These are phyloP conservation scores for Drosophila setifemur DNA, from an alignment of 1,140 invertebrate species.

Conservation along the genomic window DNA sequence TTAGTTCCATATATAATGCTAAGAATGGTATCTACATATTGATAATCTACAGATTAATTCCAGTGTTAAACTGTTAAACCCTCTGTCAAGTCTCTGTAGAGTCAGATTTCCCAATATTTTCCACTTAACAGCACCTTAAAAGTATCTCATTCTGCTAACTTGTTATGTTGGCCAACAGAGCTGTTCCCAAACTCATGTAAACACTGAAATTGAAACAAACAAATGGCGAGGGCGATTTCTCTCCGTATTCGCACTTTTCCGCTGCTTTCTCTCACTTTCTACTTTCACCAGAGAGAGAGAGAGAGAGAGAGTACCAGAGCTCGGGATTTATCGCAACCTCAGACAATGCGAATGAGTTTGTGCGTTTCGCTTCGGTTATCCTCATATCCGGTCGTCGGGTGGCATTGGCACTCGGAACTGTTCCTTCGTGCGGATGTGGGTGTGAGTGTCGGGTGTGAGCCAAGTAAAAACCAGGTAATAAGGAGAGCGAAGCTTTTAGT, in stretches of 20 bases:
- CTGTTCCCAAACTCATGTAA: not conserved
- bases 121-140: not conserved
- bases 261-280: not conserved
- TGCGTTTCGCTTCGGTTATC: slow-evolving; percentile 42
- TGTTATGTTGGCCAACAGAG: not conserved
- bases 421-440: slow-evolving; percentile 3
- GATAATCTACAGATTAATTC: no score
- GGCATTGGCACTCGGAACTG: slow-evolving; percentile 17
- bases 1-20: no score
- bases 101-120: not conserved
- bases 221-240: slow-evolving; percentile 3
- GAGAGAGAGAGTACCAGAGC: not conserved
- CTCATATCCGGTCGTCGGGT: slow-evolving; percentile 61
- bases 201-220: slow-evolving; percentile 54
- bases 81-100: not conserved
- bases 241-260: not conserved
- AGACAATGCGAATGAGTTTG: slow-evolving; percentile 69
- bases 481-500: slow-evolving; percentile 79
- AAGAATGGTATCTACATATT: no score
- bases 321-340: slow-evolving; percentile 40
- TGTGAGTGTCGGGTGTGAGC: slow-evolving; percentile 15
- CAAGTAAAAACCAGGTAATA: slow-evolving; percentile 77
- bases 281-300: not conserved
- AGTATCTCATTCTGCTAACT: no score
- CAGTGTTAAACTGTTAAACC: no score